These are phyloP conservation scores for Mola mola DNA, from an alignment of 2,113 vertebrate genomes.

Conservation along the genomic window DNA sequence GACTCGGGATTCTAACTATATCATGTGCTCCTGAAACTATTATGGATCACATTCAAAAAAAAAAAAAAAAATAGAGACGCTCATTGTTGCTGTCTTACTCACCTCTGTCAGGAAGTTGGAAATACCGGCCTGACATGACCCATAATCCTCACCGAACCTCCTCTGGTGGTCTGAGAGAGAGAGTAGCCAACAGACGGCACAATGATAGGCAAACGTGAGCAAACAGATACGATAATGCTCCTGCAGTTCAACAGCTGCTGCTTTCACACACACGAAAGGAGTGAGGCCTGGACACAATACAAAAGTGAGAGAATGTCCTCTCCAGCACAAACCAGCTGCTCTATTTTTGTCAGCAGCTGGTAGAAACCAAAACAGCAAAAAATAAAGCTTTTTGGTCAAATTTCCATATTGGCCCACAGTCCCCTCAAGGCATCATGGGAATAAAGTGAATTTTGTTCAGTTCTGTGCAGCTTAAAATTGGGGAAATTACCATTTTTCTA, in stretches of 20 bases:
- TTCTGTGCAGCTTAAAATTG: too few relatives aligned
- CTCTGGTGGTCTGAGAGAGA: conserved; percentile 66
- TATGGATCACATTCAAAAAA: background rate
- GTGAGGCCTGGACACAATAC: background rate
- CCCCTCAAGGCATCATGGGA: background rate
- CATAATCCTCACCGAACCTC: conserved; percentile 74
- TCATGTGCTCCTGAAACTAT: background rate
- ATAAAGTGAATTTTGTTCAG: background rate
- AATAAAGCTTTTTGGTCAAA: too few relatives aligned
- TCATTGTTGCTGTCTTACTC: conserved; percentile 10
- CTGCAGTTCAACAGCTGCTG: conserved; percentile 23
- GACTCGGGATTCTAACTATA: background rate
- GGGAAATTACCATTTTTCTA: background rate
- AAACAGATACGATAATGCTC: conserved; percentile 16
- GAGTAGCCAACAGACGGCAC: background rate
- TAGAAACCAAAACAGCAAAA: background rate
- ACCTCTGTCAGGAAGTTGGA: conserved; percentile 74
- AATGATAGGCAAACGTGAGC: conserved; percentile 36
- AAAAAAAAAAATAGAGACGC: background rate
- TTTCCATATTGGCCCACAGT: background rate
- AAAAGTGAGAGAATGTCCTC: background rate
- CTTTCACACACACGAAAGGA: conserved; percentile 10
- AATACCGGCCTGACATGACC: conserved; percentile 76
- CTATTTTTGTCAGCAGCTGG: background rate
- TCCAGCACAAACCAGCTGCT: background rate